Evolutionary conservation across 2,797 vertebrate genomes (phyloP).

Genomic region (Acropternis orthonyx): DNA sequence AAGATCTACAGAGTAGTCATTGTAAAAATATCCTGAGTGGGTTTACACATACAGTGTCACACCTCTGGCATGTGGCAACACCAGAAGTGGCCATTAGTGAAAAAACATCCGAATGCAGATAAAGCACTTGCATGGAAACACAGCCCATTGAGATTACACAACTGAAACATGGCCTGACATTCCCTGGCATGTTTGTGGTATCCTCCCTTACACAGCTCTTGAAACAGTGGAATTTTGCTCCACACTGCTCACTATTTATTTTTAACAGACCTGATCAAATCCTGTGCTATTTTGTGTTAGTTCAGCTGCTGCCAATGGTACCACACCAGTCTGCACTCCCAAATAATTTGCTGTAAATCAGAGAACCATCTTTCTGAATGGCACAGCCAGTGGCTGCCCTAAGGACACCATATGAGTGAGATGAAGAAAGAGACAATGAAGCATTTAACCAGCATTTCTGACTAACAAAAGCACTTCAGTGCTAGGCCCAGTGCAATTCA

Average conservation of each 20-base stretch:
- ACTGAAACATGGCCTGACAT: background rate
- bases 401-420: background rate
- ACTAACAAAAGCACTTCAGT: background rate
- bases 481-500: background rate
- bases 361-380: background rate
- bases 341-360: background rate
- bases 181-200: background rate
- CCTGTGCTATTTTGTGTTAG: background rate
- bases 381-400: rapidly evolving
- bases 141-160: background rate
- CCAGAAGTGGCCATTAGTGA: background rate
- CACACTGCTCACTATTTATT: background rate
- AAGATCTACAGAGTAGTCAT: background rate
- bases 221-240: background rate
- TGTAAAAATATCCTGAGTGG: background rate
- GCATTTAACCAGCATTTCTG: background rate
- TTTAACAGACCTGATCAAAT: background rate
- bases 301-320: background rate
- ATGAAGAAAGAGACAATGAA: background rate
- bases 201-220: background rate
- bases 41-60: background rate
- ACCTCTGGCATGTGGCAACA: background rate
- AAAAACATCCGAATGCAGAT: background rate
- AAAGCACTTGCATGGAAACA: background rate
- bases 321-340: background rate